Conservation (phyloP, 1,140 invertebrate genomes). For the Ceratosolen fusciceps region DNA sequence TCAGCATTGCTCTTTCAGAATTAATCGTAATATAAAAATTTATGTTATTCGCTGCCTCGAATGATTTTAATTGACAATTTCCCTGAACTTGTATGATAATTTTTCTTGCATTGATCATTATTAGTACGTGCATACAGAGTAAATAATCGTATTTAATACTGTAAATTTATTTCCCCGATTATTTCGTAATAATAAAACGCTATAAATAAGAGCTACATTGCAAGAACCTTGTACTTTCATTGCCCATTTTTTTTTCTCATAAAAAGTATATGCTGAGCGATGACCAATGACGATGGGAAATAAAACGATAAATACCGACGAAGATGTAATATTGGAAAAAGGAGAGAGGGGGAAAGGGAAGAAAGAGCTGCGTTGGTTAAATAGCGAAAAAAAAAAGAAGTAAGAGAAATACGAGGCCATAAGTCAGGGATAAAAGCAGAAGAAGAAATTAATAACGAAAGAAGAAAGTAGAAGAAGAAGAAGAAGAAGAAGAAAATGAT, state of each 20-base stretch:
- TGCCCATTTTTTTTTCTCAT: not conserved
- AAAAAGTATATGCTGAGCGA: slow-evolving; percentile 28
- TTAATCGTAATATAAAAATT: no score
- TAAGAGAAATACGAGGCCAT: slow-evolving; percentile 36
- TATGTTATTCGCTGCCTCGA: no score
- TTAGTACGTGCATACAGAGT: no score
- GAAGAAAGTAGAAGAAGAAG: not conserved
- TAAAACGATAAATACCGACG: slow-evolving; percentile 38
- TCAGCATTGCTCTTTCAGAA: no score
- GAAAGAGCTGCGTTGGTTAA: slow-evolving; percentile 30
- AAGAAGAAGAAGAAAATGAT: no score
- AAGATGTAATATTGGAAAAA: slow-evolving; percentile 38
- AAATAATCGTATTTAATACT: slow-evolving; percentile 9
- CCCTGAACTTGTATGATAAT: no score
- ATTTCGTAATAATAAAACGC: slow-evolving; percentile 35
- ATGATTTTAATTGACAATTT: no score
- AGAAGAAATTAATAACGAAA: slow-evolving; percentile 42
- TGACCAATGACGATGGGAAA: slow-evolving; percentile 42
- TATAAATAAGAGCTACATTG: slow-evolving; percentile 10
- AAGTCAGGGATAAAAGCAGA: slow-evolving; percentile 36
- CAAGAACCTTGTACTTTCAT: not conserved
- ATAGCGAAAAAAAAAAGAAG: slow-evolving; percentile 28
- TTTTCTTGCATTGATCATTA: no score
- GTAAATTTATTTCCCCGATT: slow-evolving; percentile 34
- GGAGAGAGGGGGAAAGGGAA: no score